phyloP scores from a whole-genome alignment of 2,113 vertebrate species.

The Pituophis catenifer region DNA sequence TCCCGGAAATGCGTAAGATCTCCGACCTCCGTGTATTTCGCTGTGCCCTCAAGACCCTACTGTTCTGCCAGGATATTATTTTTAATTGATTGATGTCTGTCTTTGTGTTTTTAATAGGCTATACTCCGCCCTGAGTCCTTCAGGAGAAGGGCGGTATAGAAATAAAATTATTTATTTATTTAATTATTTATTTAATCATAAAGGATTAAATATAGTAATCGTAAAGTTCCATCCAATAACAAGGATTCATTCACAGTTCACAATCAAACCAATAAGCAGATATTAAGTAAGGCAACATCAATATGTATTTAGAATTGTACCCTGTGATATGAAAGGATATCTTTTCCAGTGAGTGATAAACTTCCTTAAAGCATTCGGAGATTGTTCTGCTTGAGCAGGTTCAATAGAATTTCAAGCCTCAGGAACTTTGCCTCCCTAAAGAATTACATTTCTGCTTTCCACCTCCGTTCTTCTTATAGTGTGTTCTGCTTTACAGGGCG shows the following conservation, averaged over 20 bases:
- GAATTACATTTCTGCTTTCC: not conserved
- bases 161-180: no score
- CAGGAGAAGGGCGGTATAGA: no score
- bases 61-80: no score
- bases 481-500: constrained; percentile 71
- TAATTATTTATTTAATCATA: not conserved
- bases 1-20: no score
- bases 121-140: no score
- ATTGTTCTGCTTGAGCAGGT: not conserved
- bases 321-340: not conserved
- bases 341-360: not conserved
- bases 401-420: not conserved
- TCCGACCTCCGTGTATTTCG: no score
- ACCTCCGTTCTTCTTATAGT: not conserved
- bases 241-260: not conserved
- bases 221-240: not conserved
- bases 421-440: not conserved
- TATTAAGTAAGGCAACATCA: not conserved
- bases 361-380: not conserved
- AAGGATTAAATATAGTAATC: not conserved
- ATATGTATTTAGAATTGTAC: not conserved
- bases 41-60: no score
- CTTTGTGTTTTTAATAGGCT: no score
- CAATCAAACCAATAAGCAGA: not conserved
- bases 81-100: no score